Conservation (phyloP, 1,140 invertebrate genomes). For the Olivierus martensii region DNA sequence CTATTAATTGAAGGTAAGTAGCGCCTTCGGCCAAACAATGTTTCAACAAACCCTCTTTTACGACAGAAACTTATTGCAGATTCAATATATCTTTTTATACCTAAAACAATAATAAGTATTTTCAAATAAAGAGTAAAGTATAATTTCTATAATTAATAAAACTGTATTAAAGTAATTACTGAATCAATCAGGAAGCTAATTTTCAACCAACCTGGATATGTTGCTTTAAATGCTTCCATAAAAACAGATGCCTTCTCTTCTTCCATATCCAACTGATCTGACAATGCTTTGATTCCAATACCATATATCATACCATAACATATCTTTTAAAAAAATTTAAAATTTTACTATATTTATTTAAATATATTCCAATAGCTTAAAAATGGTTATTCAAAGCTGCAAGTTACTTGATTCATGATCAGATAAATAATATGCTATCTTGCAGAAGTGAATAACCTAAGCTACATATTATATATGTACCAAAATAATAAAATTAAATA, state of each 20-base stretch:
- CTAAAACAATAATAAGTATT: slow-evolving; percentile 22
- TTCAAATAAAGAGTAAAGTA: background rate
- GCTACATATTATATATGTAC: too few species aligned
- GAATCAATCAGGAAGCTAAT: too few species aligned
- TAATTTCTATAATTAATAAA: background rate
- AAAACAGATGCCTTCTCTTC: slow-evolving; percentile 66
- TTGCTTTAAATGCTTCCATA: slow-evolving; percentile 64
- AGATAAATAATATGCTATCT: too few species aligned
- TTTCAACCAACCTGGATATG: slow-evolving; percentile 48
- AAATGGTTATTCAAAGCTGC: too few species aligned
- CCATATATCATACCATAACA: slow-evolving; percentile 97
- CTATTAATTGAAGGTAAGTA: slow-evolving; percentile 63
- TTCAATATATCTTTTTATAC: slow-evolving; percentile 46
- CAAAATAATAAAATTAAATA: too few species aligned
- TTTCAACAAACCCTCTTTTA: slow-evolving; percentile 63
- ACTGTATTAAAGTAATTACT: background rate
- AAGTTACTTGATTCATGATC: too few species aligned
- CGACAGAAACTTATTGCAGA: slow-evolving; percentile 51
- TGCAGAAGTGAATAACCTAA: too few species aligned
- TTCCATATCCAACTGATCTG: slow-evolving; percentile 60
- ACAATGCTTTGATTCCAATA: slow-evolving; percentile 77
- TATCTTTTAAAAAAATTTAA: slow-evolving; percentile 41
- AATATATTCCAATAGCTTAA: too few species aligned
- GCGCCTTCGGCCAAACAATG: slow-evolving; percentile 59
- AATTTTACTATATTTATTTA: background rate